Evolutionary conservation across 2,113 vertebrate genomes (phyloP), one percentile per base, ranked within the genome.

Genomic region (Kryptolebias marmoratus): DNA sequence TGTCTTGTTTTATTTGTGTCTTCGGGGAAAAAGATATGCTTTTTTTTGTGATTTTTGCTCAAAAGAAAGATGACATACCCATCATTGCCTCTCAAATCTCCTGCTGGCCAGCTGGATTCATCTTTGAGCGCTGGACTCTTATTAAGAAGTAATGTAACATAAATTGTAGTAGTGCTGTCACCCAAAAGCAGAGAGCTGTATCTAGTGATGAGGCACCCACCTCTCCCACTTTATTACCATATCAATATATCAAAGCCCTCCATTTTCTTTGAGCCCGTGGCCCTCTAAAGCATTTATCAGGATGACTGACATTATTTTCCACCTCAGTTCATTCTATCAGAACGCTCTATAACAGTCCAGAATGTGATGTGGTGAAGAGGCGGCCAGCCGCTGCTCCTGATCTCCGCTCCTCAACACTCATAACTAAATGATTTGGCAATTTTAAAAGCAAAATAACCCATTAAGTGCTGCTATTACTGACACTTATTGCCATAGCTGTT

Each of bases 281-380:
- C 31, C 53, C 48, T 32, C 16, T 3, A 55, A 55, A n/a, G 18
- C 27, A 4, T 74, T 72, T 39, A 47, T 58, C n/a, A 52, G 22
- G 30, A 57, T 53, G 13, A 30, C 55, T 54, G 18, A 22, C 58
- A 57, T 62, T 68, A 55, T 61, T 75, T 58, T 68, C 28, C 36
- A 57, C 32, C 47, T 61, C 48, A 27, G 28, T 42, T 56, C 39
- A 32, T n/a, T 57, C 52, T n/a, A 3, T 60, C 54, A 72, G 39
- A 47, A 8, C 18, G 22, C 30, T 27, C 36, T 47, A 1, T 52
- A 36, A 12, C 30, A 27, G 36, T 63, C 12, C 28, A 27, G 52
- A 54, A 64, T 71, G 8, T 49, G 48, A 32, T 42, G 32, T 56
- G 30, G 1, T 11, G 2, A 16, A 68, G 31, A 52, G 31, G 61